These are phyloP conservation scores for Tapirus terrestris DNA, from an alignment of 2,113 vertebrate genomes.

Conservation along the genomic window DNA sequence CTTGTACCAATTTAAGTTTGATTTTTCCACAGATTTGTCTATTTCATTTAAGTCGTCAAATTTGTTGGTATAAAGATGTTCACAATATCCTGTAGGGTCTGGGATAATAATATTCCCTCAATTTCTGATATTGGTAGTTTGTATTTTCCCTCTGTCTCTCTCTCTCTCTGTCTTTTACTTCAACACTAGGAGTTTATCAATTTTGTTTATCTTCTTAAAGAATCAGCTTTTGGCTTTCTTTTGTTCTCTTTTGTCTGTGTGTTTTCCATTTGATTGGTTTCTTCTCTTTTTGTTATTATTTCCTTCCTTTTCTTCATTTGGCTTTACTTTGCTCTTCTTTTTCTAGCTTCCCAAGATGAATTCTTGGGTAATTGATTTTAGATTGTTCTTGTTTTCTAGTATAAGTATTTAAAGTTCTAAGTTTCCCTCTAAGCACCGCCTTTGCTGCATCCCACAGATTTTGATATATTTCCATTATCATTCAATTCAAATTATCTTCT, in stretches of 20 bases:
- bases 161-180: neutral
- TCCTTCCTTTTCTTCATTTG: neutral
- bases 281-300: neutral
- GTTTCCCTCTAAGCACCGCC: neutral
- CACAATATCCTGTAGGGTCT: no score
- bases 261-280: neutral
- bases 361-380: neutral
- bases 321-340: neutral
- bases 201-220: neutral
- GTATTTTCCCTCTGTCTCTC: neutral
- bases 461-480: neutral
- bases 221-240: neutral
- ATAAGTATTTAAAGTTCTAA: neutral
- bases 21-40: neutral
- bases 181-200: neutral
- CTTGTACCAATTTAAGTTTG: neutral
- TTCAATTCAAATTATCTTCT: neutral
- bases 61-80: neutral
- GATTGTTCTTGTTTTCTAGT: neutral
- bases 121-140: rapidly evolving
- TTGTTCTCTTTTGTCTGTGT: neutral
- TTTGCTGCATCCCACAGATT: neutral
- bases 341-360: neutral
- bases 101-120: rapidly evolving
- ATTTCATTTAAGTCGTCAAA: neutral